Evolutionary conservation across 2,888 invertebrate genomes (phyloP).

Genomic region (Leptopilina myrica): DNA sequence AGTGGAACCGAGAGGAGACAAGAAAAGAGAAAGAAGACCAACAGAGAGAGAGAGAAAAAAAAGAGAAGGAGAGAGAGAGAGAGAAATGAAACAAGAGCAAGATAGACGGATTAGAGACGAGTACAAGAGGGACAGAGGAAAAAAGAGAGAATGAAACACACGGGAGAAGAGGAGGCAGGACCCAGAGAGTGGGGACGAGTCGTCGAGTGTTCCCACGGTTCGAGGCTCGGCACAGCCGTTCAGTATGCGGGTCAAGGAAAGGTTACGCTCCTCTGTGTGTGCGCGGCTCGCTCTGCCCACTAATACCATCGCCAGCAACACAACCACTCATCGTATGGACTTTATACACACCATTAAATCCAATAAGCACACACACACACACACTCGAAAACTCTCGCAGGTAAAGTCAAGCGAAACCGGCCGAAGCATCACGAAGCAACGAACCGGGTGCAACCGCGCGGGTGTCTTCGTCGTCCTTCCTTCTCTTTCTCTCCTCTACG

Average conservation of each 20-base stretch:
- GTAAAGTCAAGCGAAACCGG: conserved; percentile 31
- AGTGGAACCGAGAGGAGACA: conserved; percentile 4
- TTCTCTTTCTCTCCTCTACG: conserved; percentile 43
- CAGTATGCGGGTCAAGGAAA: conserved; percentile 83
- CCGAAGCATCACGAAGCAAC: conserved; percentile 28
- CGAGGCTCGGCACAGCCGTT: conserved; percentile 81
- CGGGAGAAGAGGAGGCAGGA: conserved; percentile 54
- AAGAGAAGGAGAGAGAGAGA: conserved; percentile 44
- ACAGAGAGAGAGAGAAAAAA: conserved; percentile 44
- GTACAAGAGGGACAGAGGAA: conserved; percentile 40
- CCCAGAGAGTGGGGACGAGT: conserved; percentile 69
- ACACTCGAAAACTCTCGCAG: neutral
- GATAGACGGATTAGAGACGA: conserved; percentile 54
- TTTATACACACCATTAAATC: conserved; percentile 68
- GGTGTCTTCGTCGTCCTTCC: conserved; percentile 18
- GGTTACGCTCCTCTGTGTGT: conserved; percentile 77
- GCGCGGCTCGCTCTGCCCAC: conserved; percentile 63
- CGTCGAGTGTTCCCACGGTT: conserved; percentile 79
- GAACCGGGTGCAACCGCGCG: conserved; percentile 32
- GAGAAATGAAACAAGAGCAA: conserved; percentile 45
- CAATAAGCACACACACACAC: conserved; percentile 54
- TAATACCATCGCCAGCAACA: conserved; percentile 57
- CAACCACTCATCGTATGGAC: conserved; percentile 58
- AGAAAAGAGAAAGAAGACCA: conserved; percentile 33
- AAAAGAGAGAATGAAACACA: conserved; percentile 51